Evolutionary conservation across 2,113 vertebrate genomes (phyloP).

Genomic region (Zapus hudsonius): DNA sequence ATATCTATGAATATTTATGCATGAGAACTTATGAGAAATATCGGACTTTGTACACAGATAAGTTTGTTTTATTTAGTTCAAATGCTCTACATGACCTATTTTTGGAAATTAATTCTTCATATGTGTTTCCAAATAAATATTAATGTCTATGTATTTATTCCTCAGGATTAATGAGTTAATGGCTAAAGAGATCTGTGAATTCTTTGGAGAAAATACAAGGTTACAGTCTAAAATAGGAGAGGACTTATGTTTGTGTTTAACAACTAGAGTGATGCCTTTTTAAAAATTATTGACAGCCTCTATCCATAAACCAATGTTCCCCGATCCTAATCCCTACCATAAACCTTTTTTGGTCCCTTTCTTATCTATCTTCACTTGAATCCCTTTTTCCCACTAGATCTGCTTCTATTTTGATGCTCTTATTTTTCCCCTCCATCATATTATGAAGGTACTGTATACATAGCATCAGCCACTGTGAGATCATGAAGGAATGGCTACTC

Average conservation of each 20-base stretch:
- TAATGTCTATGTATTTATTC: slow-evolving; percentile 48
- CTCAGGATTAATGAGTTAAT: slow-evolving; percentile 69
- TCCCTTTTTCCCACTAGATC: too few relatives aligned
- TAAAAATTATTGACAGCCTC: too few relatives aligned
- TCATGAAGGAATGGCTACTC: too few relatives aligned
- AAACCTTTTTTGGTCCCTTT: too few relatives aligned
- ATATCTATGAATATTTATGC: slow-evolving; percentile 21
- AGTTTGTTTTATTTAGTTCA: slow-evolving; percentile 56
- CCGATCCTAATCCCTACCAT: too few relatives aligned
- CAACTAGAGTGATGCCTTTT: slow-evolving; percentile 1
- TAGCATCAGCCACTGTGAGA: too few relatives aligned
- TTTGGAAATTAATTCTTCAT: slow-evolving; percentile 67
- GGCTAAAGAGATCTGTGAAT: slow-evolving; percentile 63
- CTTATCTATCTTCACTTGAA: too few relatives aligned
- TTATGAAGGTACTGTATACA: too few relatives aligned
- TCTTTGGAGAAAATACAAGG: slow-evolving; percentile 48
- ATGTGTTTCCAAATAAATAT: slow-evolving; percentile 54
- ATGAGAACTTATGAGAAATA: background rate
- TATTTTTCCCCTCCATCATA: too few relatives aligned
- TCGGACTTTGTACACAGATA: slow-evolving; percentile 12
- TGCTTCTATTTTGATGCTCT: too few relatives aligned
- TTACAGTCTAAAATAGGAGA: slow-evolving; percentile 35
- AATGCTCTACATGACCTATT: slow-evolving; percentile 39
- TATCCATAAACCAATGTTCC: too few relatives aligned
- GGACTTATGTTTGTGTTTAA: background rate